These are phyloP conservation scores for Amazona vittata DNA, from an alignment of 2,113 vertebrate genomes.

Conservation along the genomic window DNA sequence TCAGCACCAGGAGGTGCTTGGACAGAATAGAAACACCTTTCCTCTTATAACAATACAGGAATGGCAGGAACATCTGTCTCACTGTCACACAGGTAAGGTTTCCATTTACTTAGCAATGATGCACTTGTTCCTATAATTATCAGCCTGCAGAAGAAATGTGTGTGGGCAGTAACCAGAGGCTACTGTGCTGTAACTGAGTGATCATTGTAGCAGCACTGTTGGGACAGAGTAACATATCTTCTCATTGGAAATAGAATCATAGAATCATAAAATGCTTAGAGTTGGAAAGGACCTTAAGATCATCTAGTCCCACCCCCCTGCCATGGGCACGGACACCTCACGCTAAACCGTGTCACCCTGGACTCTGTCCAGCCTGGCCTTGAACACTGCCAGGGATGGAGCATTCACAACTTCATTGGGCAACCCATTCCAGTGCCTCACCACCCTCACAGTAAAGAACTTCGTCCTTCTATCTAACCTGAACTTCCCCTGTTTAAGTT, in stretches of 20 bases:
- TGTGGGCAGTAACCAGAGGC: not conserved
- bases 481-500: not conserved
- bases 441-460: not conserved
- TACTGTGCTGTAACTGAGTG: not conserved
- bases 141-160: not conserved
- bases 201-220: not conserved
- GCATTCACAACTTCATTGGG: not conserved
- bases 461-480: not conserved
- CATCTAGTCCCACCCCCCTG: not conserved
- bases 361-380: not conserved
- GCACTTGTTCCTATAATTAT: not conserved
- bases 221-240: not conserved
- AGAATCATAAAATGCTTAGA: not conserved
- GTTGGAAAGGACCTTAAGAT: not conserved
- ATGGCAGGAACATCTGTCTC: not conserved
- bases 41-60: not conserved
- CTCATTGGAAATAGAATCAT: not conserved
- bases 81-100: not conserved
- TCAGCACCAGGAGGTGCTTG: not conserved
- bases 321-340: not conserved
- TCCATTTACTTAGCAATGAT: not conserved
- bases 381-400: not conserved
- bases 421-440: not conserved
- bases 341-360: not conserved
- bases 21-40: not conserved